These are phyloP conservation scores for Oikopleura albicans DNA, from an alignment of 23 tunicate species.

Conservation along the genomic window DNA sequence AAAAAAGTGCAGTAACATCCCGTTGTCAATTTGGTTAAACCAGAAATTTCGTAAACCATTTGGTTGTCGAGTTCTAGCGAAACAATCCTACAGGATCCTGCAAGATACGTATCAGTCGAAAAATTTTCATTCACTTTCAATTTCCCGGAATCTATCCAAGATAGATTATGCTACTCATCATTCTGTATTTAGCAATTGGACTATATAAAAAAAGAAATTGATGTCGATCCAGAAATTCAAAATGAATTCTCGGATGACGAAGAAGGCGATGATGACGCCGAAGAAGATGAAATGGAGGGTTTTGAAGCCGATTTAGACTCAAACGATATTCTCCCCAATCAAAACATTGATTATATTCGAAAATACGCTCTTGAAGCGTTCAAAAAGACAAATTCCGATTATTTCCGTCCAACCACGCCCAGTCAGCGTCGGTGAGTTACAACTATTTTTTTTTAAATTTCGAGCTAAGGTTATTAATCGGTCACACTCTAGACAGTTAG, in stretches of 20 bases:
- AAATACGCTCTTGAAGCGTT: neutral
- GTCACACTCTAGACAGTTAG: too few species aligned
- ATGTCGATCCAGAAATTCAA: conserved; percentile 24
- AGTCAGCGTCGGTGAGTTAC: neutral
- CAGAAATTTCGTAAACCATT: too few species aligned
- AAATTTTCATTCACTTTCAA: too few species aligned
- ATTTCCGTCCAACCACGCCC: neutral
- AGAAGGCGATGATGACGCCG: conserved; percentile 45
- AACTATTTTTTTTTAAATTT: neutral
- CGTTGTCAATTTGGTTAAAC: too few species aligned
- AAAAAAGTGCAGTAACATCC: too few species aligned
- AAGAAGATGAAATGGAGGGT: conserved; percentile 64
- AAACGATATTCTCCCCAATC: neutral
- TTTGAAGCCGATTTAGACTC: conserved; percentile 1
- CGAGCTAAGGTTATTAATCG: neutral
- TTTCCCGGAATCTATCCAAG: too few species aligned
- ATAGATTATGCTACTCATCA: too few species aligned
- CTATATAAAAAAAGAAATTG: conserved; percentile 69
- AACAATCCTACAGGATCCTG: too few species aligned
- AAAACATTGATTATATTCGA: neutral
- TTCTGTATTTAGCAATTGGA: conserved; percentile 63
- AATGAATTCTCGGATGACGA: conserved; percentile 12
- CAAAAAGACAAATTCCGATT: neutral
- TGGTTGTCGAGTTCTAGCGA: too few species aligned
- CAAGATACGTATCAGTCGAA: too few species aligned